Evolutionary conservation across 2,888 invertebrate genomes (phyloP), one percentile per base, ranked within the genome.

Genomic region (Proisotoma minuta): DNA sequence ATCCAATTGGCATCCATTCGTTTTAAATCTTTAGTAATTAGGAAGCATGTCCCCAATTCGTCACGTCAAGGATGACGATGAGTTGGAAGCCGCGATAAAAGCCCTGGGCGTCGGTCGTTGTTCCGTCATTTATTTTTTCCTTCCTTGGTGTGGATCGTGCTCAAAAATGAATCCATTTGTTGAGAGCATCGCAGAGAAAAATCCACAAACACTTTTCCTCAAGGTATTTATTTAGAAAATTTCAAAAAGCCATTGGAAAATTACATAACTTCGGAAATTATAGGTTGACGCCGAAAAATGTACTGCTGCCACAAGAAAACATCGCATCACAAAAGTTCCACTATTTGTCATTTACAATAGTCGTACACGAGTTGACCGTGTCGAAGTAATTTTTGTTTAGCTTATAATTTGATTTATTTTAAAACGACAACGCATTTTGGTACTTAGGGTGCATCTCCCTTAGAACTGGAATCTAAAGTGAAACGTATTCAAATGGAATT

Each of bases 111-210:
- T 23, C 1, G 60, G 54, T 1, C 40, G 48, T 2, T 53, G 60
- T 5, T 10, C 57, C 1, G 50, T 64, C 24, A 15, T 64, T 26
- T 64, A 61, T 22, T 64, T 61, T 34, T 58, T 34, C 26, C 58
- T 64, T 1, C 49, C 60, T 34, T 67, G 67, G 67, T 67, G 67
- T 50, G 62, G 62, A 26, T 63, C 67, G 4, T 67, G 67, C 28
- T 59, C 58, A 59, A 62, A 67, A 40, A 62, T 64, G 51, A 62
- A 57, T 39, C 60, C 67, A 8, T 47, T 62, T 10, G 59, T 67
- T 5, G 57, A 56, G 2, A 15, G 34, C 18, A 43, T 67, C 20
- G 63, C 67, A 5, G 26, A 58, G 12, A 62, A 60, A 39, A 61
- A 61, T 29, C 27, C 58, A 1, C 27, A 52, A 8, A 59, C 54